Percentiles rank a stretch among this genome's conserved stretches.
These are phyloP conservation scores for Ochropacha duplaris DNA, from an alignment of 2,888 invertebrate genomes.

Conservation along the genomic window DNA sequence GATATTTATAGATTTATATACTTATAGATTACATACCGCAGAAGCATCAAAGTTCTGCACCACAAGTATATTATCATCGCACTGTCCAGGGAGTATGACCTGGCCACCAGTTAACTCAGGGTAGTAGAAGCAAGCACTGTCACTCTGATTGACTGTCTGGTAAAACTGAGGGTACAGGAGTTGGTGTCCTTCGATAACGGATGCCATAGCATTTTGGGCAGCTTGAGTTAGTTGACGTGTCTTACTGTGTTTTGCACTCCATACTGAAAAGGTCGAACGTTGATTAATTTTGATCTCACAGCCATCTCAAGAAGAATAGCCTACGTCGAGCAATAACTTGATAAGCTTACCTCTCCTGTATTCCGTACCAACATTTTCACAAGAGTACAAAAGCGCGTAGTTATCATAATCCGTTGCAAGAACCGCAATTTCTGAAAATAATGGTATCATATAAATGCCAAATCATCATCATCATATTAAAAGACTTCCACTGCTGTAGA, in stretches of 20 bases:
- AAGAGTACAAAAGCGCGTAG: constrained; percentile 66
- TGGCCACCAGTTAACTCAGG: constrained; percentile 43
- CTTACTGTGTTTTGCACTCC: constrained; percentile 71
- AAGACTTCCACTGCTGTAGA: too few relatives aligned
- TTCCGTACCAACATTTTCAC: constrained; percentile 50
- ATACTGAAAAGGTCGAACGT: constrained; percentile 59
- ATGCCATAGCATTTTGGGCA: constrained; percentile 41
- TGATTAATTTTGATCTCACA: too few relatives aligned
- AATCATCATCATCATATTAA: too few relatives aligned
- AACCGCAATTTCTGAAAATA: constrained; percentile 59
- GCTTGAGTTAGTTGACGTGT: constrained; percentile 35
- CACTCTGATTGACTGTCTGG: constrained; percentile 46
- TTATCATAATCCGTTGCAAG: constrained; percentile 64
- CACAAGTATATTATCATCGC: constrained; percentile 55
- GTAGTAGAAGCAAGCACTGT: constrained; percentile 66
- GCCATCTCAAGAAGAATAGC: too few relatives aligned
- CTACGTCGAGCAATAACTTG: background rate
- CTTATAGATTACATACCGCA: constrained; percentile 36
- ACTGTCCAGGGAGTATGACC: constrained; percentile 66
- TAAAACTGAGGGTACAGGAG: constrained; percentile 53
- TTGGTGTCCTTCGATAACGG: constrained; percentile 38
- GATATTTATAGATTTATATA: too few relatives aligned
- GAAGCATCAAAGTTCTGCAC: constrained; percentile 46
- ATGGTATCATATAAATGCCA: background rate
- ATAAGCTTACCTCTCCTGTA: constrained; percentile 53